Base-by-base conservation (phyloP, 2,888 invertebrate genomes). In the Drosophila hamatofila region DNA sequence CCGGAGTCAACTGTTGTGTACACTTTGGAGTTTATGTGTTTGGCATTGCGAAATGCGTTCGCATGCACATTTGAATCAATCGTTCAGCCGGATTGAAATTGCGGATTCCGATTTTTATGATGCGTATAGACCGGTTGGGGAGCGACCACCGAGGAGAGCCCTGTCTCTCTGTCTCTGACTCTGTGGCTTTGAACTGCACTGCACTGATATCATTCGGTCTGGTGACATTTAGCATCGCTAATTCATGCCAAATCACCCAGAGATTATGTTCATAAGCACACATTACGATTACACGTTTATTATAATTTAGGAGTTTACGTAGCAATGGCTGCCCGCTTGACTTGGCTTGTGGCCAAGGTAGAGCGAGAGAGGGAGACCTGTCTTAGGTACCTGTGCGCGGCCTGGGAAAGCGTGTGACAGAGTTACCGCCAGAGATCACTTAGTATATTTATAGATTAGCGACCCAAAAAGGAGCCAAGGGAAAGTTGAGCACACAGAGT, bases 241-340 rank as follows among this genome's bases (percentile, higher is more conserved):
- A 89, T 89, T 91, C 81, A 90, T 86, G 63, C 72, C 79, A 85
- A 91, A 91, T 91, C 84, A 88, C 91, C 83, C 75, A 79, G 69
- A 80, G 90, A 91, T 89, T 89, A 89, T 89, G 90, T 83, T 91
- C 85, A 88, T 88, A 89, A 84, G 87, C 90, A 82, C 91, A 85
- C 89, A 91, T 91, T 90, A 91, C 82, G 91, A 89, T 89, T 91
- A 86, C 91, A 91, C 91, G 88, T 91, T 91, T 91, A 91, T 90
- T 89, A 80, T 91, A 91, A 91, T 91, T 91, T 91, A 91, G 84
- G 78, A 88, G 87, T 86, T 78, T 88, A 84, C 69, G 63, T 33
- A 18, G 39, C 18, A n/a, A 18, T 25, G 37, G 18, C 51, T 18
- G 33, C 14, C 33, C 7, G 51, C 51, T 30, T 37, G 18, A 8